Base-by-base conservation (phyloP, 1,140 invertebrate genomes). In the Habropoda laboriosa region DNA sequence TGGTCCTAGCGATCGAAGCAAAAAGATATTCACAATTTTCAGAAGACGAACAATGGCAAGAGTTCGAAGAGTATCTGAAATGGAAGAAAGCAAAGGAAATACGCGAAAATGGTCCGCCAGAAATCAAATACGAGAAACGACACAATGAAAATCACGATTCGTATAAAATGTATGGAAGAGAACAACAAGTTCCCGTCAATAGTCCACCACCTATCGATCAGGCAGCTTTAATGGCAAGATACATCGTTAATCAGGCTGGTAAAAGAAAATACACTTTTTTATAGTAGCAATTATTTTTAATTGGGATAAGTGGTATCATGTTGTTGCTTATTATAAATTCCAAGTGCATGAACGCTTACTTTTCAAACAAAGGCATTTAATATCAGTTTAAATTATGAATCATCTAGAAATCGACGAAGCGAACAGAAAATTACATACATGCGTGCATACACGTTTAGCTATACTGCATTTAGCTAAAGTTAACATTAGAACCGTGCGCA, bases 1-100 rank as follows among this genome's bases (percentile, higher is more conserved):
- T 91, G 81, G 74, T 76, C 24, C 2, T 93, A 89, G 0, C 92
- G 90, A 49, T 94, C 91, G 0, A 81, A 4, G 73, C 79, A 13
- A 77, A 81, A 16, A 81, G 68, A 5, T 45, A 80, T 49, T 1
- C 35, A 6, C 42, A 55, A 13, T n/a, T 38, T 12, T 42, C 35
- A 3, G 63, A 45, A 0, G 30, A 51, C 2, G 38, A 57, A 60
- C 67, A 73, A 5, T 79, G 79, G 84, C 51, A 79, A n/a, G 64
- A 85, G 45, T 79, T 85, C 21, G 58, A 81, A 12, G 79, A 81
- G 10, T 81, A 53, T 57, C 6, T 60, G 18, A 30, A 85, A 27
- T 75, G 74, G 74, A 72, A 74, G 8, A 67, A 55, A 42, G 18
- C 45, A 12, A 75, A 35, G 1, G n/a, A 60, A 32, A 12, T n/a